Evolutionary conservation across 2,797 vertebrate species (phyloP).

Genomic region (Pangasius djambal): DNA sequence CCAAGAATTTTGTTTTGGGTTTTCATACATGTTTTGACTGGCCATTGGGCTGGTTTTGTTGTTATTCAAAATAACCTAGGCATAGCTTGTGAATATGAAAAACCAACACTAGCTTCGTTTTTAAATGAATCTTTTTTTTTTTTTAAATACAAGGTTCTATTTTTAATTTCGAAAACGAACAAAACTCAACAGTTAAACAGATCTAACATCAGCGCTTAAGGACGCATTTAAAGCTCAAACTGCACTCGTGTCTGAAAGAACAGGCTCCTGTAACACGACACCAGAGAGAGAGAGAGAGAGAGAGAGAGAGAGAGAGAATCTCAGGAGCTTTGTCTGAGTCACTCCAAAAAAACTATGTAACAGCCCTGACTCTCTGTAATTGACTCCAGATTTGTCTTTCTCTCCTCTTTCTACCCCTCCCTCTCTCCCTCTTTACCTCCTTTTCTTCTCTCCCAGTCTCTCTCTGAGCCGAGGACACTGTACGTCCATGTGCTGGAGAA

Average conservation of each 20-base stretch:
- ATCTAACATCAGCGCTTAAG: slow-evolving; percentile 26
- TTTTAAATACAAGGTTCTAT: neutral
- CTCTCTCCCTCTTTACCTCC: slow-evolving; percentile 1
- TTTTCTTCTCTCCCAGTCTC: slow-evolving; percentile 8
- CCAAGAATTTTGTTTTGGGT: neutral
- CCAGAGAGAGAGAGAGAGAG: slow-evolving; percentile 3
- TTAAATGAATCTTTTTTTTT: neutral
- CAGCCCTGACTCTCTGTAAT: slow-evolving; percentile 63
- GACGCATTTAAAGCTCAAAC: slow-evolving; percentile 34
- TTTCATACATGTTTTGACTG: slow-evolving; percentile 25
- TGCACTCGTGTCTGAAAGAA: slow-evolving; percentile 39
- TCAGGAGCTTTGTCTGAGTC: slow-evolving; percentile 68
- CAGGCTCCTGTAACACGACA: slow-evolving; percentile 39
- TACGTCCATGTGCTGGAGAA: slow-evolving; percentile 31
- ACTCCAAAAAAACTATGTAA: slow-evolving; percentile 75
- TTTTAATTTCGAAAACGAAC: neutral
- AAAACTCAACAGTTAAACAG: neutral
- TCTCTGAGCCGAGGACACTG: neutral
- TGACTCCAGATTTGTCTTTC: slow-evolving; percentile 57
- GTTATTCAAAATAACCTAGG: neutral
- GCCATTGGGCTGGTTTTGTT: neutral
- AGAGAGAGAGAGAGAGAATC: slow-evolving; percentile 27
- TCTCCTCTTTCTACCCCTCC: slow-evolving; percentile 22
- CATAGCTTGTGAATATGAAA: neutral
- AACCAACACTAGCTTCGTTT: neutral